Evolutionary conservation across 2,113 vertebrate species (phyloP).

Genomic region (Hippocampus barbouri): DNA sequence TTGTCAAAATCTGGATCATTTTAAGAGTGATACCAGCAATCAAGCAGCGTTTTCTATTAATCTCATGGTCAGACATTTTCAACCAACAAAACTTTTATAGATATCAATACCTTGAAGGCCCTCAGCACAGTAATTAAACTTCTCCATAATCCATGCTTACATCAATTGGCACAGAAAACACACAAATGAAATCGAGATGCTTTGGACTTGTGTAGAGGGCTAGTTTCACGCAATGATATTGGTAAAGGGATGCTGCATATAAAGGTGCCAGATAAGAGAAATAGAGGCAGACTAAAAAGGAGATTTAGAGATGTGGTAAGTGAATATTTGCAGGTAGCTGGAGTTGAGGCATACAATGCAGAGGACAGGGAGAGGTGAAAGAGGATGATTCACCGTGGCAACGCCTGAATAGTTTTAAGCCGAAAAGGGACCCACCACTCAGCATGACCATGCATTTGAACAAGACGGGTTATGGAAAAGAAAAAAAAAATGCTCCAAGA

Average conservation of each 20-base stretch:
- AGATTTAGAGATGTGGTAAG: background rate
- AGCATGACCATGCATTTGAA: no score
- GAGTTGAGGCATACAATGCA: background rate
- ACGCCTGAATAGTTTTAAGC: no score
- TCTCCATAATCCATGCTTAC: background rate
- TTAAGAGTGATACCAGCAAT: no score
- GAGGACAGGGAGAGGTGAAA: background rate
- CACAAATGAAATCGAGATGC: background rate
- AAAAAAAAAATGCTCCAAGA: no score
- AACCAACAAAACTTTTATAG: no score
- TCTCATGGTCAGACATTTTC: no score
- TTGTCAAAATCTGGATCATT: no score
- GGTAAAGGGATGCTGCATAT: background rate
- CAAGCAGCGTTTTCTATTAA: no score
- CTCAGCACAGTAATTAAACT: background rate
- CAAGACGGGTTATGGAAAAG: no score
- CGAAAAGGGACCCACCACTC: no score
- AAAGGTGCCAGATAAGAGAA: background rate
- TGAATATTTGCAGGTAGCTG: background rate
- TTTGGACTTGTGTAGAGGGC: background rate
- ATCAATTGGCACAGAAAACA: background rate
- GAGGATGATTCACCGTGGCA: background rate
- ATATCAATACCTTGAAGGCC: background rate
- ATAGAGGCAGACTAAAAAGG: background rate
- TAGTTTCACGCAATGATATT: no score